Base-by-base conservation (phyloP, 2,797 vertebrate genomes). In the Chloroceryle inda region DNA sequence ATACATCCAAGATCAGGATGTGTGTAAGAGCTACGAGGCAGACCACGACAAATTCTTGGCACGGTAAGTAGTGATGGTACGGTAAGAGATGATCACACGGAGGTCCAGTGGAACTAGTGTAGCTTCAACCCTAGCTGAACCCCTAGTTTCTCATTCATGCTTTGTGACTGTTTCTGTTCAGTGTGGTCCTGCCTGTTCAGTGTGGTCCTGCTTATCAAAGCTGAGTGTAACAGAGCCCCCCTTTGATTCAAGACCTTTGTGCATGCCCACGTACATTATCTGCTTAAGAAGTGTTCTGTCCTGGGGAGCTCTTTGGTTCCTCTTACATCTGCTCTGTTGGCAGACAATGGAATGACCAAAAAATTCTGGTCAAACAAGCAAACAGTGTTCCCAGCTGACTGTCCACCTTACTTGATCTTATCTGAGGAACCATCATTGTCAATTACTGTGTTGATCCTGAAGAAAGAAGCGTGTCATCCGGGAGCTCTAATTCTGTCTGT, bases 1-100 rank as follows among this genome's bases (percentile, higher is more conserved):
- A 37, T 98, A 94, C 45, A 1, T 91, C 37, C 9, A 98, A 0
- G 42, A 96, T n/a, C 92, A 96, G 38, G 96, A 98, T 1, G 85
- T 98, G 61, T 98, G 98, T 11, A 91, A 97, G 59, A 75, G 79
- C 64, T 98, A 94, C 8, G 68, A 95, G 16, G 38, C 89, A 47
- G 78, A 45, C 47, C 98, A 96, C 0, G 97, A 97, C 0, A 4
- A 9, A 7, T 98, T 97, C 96, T 8, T 98, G 85, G 89, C 85
- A 42, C 29, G 93, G 96, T 97, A 79, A 90, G 96, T 95, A 79
- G 20, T 22, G 35, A 35, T 35, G 35, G 35, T 35, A 35, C 35
- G 35, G 35, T 35, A 35, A 77, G 35, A 69, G 42, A 20, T 40
- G 42, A 67, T 29, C 23, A 4, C 10, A 1, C 7, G 22, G 20